Percentiles rank a stretch among this genome's conserved stretches.
Evolutionary conservation across 2,113 vertebrate genomes (phyloP).

Genomic region (Podarcis cretensis): DNA sequence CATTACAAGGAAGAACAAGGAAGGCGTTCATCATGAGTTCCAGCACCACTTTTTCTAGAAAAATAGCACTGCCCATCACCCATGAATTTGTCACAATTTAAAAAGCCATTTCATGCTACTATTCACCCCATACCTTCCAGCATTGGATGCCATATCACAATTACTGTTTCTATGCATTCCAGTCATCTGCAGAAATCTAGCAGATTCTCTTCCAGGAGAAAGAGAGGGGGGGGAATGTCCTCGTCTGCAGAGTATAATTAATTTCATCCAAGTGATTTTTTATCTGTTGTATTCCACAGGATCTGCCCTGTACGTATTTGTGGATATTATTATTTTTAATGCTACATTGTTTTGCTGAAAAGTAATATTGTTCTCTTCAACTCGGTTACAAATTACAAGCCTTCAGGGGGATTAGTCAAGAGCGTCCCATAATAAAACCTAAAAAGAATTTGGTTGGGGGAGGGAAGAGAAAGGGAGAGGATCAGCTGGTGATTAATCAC

Average conservation of each 20-base stretch:
- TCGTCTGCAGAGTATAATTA: constrained; percentile 55
- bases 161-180: constrained; percentile 15
- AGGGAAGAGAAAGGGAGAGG: not conserved
- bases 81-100: too few species aligned
- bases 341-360: constrained; percentile 39
- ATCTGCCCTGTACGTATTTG: constrained; percentile 47
- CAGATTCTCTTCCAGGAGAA: constrained; percentile 40
- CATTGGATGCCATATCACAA: accelerated
- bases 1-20: too few species aligned
- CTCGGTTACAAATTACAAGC: constrained; percentile 56
- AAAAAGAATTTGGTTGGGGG: constrained; percentile 16
- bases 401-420: constrained; percentile 38
- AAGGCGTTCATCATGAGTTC: too few species aligned
- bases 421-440: constrained; percentile 51
- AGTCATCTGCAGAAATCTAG: constrained; percentile 21
- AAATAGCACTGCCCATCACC: too few species aligned
- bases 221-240: not conserved
- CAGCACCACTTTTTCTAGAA: too few species aligned
- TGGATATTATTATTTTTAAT: constrained; percentile 35
- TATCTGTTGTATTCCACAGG: constrained; percentile 51
- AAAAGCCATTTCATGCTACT: too few species aligned
- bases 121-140: not conserved
- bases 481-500: constrained; percentile 62
- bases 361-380: constrained; percentile 50
- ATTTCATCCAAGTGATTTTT: constrained; percentile 58